Evolutionary conservation across 2,113 vertebrate genomes (phyloP).

Genomic region (Peucedramus taeniatus): DNA sequence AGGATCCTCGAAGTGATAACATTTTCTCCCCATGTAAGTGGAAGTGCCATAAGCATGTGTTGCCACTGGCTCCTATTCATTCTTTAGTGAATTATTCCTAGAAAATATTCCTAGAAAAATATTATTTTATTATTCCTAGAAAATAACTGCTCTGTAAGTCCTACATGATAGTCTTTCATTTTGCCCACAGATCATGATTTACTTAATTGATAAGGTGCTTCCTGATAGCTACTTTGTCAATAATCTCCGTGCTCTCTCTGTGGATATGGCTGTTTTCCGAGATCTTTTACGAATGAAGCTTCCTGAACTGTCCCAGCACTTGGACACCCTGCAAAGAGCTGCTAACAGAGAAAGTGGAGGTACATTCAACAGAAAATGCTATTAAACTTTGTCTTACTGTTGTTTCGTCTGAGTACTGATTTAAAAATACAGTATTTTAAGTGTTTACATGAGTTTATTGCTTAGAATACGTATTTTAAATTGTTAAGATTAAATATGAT

Average conservation of each 20-base stretch:
- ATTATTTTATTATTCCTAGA: neutral
- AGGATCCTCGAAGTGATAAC: neutral
- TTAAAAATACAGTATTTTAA: neutral
- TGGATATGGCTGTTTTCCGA: conserved; percentile 91
- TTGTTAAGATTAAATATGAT: neutral
- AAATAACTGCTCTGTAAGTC: neutral
- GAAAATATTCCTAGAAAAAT: neutral
- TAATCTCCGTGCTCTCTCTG: conserved; percentile 92
- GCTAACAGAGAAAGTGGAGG: conserved; percentile 86
- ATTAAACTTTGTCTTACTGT: neutral
- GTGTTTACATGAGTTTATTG: neutral
- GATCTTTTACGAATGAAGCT: conserved; percentile 85
- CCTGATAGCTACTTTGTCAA: conserved; percentile 98
- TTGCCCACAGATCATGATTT: conserved; percentile 92
- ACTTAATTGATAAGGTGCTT: conserved; percentile 97
- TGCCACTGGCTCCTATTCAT: neutral
- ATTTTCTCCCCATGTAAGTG: neutral
- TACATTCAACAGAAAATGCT: conserved; percentile 5
- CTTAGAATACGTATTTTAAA: neutral
- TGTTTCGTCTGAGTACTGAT: neutral
- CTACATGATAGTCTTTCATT: neutral
- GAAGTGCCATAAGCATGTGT: neutral
- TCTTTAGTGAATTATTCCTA: neutral
- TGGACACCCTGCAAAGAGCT: conserved; percentile 82
- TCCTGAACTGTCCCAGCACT: conserved; percentile 84